phyloP scores from a whole-genome alignment of 2,797 vertebrate genomes.

The Avahi laniger region DNA sequence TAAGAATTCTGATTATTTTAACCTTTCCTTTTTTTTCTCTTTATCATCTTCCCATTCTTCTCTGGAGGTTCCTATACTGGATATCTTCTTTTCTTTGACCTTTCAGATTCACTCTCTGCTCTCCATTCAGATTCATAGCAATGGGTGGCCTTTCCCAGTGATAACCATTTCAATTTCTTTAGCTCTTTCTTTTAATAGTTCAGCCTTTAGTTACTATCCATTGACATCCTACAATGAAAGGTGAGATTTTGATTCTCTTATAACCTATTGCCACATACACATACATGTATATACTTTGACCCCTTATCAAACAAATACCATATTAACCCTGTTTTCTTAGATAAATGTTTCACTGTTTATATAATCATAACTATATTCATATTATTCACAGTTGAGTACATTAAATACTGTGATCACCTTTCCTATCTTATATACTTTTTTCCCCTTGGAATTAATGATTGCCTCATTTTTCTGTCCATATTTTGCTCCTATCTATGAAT shows the following conservation, averaged over 20 bases:
- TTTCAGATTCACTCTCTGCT: neutral
- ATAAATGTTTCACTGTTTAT: neutral
- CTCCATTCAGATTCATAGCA: neutral
- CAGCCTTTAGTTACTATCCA: neutral
- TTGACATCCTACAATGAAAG: neutral
- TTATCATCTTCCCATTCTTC: neutral
- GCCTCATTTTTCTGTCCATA: neutral
- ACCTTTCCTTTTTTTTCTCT: neutral
- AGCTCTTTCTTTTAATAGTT: conserved; percentile 2
- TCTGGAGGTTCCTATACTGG: neutral
- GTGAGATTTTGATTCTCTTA: neutral
- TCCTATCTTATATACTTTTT: neutral
- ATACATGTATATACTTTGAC: neutral
- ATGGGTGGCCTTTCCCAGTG: neutral
- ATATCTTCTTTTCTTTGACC: neutral
- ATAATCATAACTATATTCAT: neutral
- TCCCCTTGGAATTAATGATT: neutral
- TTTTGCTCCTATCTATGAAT: neutral
- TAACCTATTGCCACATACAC: neutral
- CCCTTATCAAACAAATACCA: neutral
- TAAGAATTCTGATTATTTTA: conserved; percentile 30
- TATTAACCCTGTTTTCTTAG: neutral
- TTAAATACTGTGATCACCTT: neutral
- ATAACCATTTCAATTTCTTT: neutral
- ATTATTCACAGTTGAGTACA: neutral